Conservation (phyloP, 2,113 vertebrate genomes). For the Peromyscus californicus region DNA sequence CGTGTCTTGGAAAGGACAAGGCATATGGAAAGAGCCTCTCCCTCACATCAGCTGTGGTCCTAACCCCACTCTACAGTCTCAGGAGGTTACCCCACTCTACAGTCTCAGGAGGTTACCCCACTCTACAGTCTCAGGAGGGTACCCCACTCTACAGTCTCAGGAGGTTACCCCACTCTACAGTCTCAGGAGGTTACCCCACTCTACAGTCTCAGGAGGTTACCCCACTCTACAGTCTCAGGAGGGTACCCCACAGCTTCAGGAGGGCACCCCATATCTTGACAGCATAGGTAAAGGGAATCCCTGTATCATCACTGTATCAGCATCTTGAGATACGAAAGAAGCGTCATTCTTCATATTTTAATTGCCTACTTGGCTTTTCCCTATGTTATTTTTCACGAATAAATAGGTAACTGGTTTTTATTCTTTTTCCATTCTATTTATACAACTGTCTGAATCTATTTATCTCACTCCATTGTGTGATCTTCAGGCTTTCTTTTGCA, state of each 20-base stretch:
- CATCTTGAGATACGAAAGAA: background rate
- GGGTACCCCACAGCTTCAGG: too few species aligned
- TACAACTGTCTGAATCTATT: background rate
- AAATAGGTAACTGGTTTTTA: conserved; percentile 20
- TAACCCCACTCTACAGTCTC: background rate
- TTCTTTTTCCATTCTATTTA: conserved; percentile 36
- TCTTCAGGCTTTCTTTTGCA: conserved; percentile 24
- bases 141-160: background rate
- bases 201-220: background rate
- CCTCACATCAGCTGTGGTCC: background rate
- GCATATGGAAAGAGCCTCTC: background rate
- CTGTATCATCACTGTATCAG: background rate
- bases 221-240: background rate
- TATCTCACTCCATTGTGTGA: conserved; percentile 19
- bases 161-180: background rate
- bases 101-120: too few species aligned
- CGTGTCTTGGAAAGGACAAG: background rate
- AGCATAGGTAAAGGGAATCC: background rate
- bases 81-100: background rate
- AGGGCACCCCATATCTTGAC: background rate
- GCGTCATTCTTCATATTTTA: conserved; percentile 14
- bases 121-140: too few species aligned
- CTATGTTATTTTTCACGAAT: background rate
- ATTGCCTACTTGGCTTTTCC: conserved; percentile 17
- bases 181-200: background rate